Base-by-base conservation (phyloP, 2,888 invertebrate genomes). In the Uloborus plumipes region DNA sequence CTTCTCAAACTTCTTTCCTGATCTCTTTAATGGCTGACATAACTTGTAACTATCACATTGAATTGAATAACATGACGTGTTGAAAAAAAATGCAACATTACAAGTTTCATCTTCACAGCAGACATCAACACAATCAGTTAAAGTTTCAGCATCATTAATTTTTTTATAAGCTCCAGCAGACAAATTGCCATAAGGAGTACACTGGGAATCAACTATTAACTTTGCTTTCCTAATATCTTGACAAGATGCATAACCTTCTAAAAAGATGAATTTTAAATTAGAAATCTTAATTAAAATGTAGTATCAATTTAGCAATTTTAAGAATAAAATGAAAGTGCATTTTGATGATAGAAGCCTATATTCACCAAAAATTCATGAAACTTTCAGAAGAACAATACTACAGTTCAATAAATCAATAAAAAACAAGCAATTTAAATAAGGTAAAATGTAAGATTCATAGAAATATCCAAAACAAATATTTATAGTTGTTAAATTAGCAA, bases 11-110 rank as follows among this genome's bases (percentile, higher is more conserved):
- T 86, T 87, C 55, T 73, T 77, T 67, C 85, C 86, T 31, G 53
- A 67, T 61, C 86, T 77, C 61, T 84, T 83, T 49, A 86, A 53
- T 16, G 86, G 87, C 62, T 85, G 69, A 71, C 87, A 87, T 49
- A 73, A 16, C 51, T 85, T 76, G 65, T 84, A 76, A 26, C 73
- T 84, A 16, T 53, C 55, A 73, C 87, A 87, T 18, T 78, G 84
- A 62, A 87, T 84, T 20, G 88, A 86, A 88, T 92, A 95, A 88
- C 96, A 96, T 84, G 92, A 92, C 22, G 91, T 89, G 87, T 94
- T 93, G 86, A 92, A 93, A 89, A 94, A 93, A 88, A 96, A 93
- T 4, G 93, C 94, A 84, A 95, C 93, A 89, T 96, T 94, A 88
- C 96, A 96, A 1, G 90, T 89, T 70, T 92, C 90, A 85, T 93